Base-by-base conservation (phyloP, 2,797 vertebrate species). In the Phataginus tetradactyla region DNA sequence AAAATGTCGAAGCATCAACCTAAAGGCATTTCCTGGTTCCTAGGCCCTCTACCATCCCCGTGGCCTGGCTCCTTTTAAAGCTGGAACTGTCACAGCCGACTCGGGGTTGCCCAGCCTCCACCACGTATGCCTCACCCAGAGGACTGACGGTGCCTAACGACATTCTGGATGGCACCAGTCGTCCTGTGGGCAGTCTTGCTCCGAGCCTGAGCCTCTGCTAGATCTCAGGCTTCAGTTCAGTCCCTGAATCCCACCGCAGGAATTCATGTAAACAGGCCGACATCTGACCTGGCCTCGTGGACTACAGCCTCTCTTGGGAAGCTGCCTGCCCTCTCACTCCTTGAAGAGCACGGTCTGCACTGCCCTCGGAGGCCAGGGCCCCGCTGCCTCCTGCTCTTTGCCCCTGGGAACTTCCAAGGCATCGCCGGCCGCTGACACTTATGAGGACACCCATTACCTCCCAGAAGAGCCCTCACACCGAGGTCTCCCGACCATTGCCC, bases 281-380 rank as follows among this genome's bases (percentile, higher is more conserved):
- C 27, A 13, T 51, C 53, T 37, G 11, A n/a, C 39, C 75, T 74
- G 5, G 5, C 7, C 7, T 83, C 29, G 7, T 4, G 13, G 17
- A 25, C 49, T 39, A 12, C 27, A 10, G 4, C 9, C 9, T 77
- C n/a, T 72, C 59, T 61, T 42, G 11, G 32, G 25, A 12, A 59
- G 86, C 11, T 3, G 3, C 13, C 27, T 74, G 17, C 1, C 39
- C 42, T 2, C 3, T 10, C 0, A 1, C 5, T 4, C 23, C 11
- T 78, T 10, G 10, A 32, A 32, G 20, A 45, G 25, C 5, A 18
- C 15, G 32, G 15, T 45, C 23, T 53, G 68, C 14, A 1, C 18
- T n/a, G 18, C 13, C 11, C 29, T 25, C 53, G 32, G 71, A 27
- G 57, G 55, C 86, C 57, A 34, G 61, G 11, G 18, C 25, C 57